Conservation (phyloP, 2,113 vertebrate species). For the Helogale parvula region DNA sequence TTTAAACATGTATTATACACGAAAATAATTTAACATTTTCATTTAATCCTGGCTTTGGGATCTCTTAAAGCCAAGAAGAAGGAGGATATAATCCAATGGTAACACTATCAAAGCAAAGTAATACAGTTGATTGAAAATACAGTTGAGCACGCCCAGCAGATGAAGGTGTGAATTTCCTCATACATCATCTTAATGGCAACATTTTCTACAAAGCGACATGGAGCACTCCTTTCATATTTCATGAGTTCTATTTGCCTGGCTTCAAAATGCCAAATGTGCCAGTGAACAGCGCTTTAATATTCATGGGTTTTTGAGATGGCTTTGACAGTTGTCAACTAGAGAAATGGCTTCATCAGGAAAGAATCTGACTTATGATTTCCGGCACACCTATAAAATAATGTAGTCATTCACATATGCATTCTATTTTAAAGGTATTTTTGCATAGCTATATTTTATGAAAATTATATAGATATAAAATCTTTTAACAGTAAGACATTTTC, state of each 20-base stretch:
- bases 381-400: conserved; percentile 60
- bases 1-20: conserved; percentile 59
- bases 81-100: conserved; percentile 64
- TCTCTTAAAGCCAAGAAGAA: conserved; percentile 52
- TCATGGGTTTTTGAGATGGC: conserved; percentile 84
- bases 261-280: conserved; percentile 88
- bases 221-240: conserved; percentile 88
- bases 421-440: conserved; percentile 63
- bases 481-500: conserved; percentile 14
- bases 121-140: conserved; percentile 80
- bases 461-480: conserved; percentile 35
- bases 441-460: conserved; percentile 49
- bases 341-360: conserved; percentile 86
- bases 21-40: conserved; percentile 61
- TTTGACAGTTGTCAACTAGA: conserved; percentile 87
- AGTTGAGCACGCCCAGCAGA: conserved; percentile 80
- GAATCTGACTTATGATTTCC: conserved; percentile 82
- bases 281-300: conserved; percentile 87
- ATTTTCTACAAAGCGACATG: conserved; percentile 84
- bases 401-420: conserved; percentile 63
- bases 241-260: conserved; percentile 88
- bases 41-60: conserved; percentile 57
- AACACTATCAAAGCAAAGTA: conserved; percentile 81
- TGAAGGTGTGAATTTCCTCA: conserved; percentile 84
- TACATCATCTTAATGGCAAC: conserved; percentile 87